Evolutionary conservation across 2,888 invertebrate genomes (phyloP).

Genomic region (Netelia fuscicornis): DNA sequence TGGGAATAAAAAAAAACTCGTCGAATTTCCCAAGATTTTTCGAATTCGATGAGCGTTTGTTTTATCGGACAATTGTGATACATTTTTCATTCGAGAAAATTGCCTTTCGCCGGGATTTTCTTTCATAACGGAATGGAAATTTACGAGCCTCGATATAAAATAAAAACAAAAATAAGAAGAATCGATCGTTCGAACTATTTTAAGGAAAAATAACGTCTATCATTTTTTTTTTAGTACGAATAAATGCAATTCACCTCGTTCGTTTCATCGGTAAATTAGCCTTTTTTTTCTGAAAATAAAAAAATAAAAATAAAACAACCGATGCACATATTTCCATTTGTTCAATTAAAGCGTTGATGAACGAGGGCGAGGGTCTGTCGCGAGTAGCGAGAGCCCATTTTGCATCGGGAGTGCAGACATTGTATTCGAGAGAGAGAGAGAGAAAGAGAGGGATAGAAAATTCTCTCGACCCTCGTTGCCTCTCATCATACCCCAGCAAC

Average conservation of each 20-base stretch:
- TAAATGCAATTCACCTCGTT: no score
- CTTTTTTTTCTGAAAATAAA: no score
- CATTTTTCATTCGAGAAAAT: conserved; percentile 1
- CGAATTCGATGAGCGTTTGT: neutral
- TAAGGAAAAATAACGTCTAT: no score
- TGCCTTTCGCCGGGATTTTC: neutral
- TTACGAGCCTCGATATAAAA: neutral
- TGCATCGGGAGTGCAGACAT: conserved; percentile 37
- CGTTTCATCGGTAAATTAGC: no score
- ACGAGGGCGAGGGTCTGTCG: conserved; percentile 20
- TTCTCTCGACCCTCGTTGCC: conserved; percentile 39
- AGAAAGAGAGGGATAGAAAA: conserved; percentile 9
- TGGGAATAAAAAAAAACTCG: neutral
- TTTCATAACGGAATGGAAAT: neutral
- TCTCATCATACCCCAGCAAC: conserved; percentile 49
- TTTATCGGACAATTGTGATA: neutral
- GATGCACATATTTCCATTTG: no score
- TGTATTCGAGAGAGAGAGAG: conserved; percentile 18
- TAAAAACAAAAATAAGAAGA: neutral
- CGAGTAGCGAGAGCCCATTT: conserved; percentile 40
- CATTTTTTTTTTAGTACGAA: no score
- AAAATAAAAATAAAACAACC: no score
- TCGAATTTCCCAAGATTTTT: conserved; percentile 1
- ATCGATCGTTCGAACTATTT: neutral
- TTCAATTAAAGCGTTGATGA: conserved; percentile 16